Conservation (phyloP, 2,113 vertebrate species). For the Siphamia tubifer region DNA sequence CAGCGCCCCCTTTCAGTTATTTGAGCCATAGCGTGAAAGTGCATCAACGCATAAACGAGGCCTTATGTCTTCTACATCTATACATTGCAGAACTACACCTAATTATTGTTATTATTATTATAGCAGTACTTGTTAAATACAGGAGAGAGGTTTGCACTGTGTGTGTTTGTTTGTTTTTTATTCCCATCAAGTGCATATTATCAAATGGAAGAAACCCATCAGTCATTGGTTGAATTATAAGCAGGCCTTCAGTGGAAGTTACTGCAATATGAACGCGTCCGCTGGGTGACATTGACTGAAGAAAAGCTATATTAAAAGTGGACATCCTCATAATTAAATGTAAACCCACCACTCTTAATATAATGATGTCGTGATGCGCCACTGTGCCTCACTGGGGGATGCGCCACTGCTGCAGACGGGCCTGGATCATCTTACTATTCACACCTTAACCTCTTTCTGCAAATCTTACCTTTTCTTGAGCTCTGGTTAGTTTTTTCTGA, state of each 20-base stretch:
- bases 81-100: not conserved
- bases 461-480: slow-evolving; percentile 93
- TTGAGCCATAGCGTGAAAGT: slow-evolving; percentile 19
- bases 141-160: not conserved
- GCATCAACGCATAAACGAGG: slow-evolving; percentile 18
- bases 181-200: not conserved
- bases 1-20: slow-evolving; percentile 58
- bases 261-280: slow-evolving; percentile 1
- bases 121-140: accelerated
- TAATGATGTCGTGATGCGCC: slow-evolving; percentile 62
- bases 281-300: slow-evolving; percentile 16
- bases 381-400: slow-evolving; percentile 50
- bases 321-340: not conserved
- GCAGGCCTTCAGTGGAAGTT: not conserved
- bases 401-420: slow-evolving; percentile 39
- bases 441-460: not conserved
- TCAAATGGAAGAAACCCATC: not conserved
- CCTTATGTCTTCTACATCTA: slow-evolving; percentile 1
- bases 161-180: too few species aligned
- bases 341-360: not conserved
- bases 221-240: not conserved
- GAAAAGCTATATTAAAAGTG: not conserved
- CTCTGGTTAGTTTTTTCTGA: slow-evolving; percentile 96
- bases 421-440: not conserved
- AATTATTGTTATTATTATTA: not conserved